Percentiles rank a stretch among this genome's conserved stretches.
Conservation (phyloP, 2,113 vertebrate genomes). For the Lipotes vexillifer region DNA sequence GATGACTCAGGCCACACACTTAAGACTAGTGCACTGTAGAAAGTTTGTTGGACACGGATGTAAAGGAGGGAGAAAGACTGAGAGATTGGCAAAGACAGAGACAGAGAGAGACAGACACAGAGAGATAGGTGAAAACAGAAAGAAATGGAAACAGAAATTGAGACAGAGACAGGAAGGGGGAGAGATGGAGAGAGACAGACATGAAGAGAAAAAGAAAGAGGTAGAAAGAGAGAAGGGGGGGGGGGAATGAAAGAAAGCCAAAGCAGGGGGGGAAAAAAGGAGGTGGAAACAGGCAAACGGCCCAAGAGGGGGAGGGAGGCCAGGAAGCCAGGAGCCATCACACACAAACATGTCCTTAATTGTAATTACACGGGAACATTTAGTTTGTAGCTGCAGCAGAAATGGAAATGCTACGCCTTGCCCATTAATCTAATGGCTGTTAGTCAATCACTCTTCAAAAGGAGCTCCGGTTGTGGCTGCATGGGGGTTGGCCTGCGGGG, state of each 20-base stretch:
- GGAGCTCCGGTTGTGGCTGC: background rate
- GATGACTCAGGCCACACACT: background rate
- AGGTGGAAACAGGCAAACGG: background rate
- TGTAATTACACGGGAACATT: constrained; percentile 35
- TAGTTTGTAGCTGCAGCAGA: constrained; percentile 32
- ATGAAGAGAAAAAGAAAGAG: background rate
- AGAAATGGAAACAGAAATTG: background rate
- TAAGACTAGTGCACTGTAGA: background rate
- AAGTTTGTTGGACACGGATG: fast-evolving
- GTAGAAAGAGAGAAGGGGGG: background rate
- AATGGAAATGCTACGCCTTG: background rate
- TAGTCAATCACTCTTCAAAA: constrained; percentile 23
- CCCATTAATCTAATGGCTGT: constrained; percentile 49
- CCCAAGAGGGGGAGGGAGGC: no score
- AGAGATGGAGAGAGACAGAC: background rate
- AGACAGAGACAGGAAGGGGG: background rate
- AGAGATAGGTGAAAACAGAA: no score
- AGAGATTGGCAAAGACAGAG: background rate
- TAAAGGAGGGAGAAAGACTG: background rate
- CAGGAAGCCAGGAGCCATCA: background rate
- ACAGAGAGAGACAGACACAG: background rate
- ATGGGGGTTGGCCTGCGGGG: background rate
- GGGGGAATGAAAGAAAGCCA: background rate
- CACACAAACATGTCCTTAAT: background rate
- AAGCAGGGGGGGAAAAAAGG: fast-evolving